Percentiles rank a stretch among this genome's conserved stretches.
Evolutionary conservation across 2,888 invertebrate species (phyloP).

Genomic region (Callyntrura sp.): DNA sequence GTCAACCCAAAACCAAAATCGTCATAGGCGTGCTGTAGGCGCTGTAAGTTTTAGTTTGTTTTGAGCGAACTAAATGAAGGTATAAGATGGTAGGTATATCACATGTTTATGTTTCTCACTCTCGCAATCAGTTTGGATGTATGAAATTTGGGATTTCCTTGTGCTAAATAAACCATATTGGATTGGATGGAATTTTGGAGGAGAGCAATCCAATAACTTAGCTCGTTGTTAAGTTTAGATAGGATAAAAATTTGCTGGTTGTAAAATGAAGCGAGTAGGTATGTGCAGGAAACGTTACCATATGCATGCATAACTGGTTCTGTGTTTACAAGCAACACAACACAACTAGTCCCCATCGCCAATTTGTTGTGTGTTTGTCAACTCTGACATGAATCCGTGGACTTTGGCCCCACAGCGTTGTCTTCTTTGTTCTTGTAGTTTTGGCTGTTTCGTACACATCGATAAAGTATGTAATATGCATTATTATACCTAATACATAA

Average conservation of each 20-base stretch:
- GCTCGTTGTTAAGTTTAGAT: no score
- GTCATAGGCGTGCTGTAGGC: no score
- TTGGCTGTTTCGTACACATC: no score
- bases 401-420: slow-evolving; percentile 23
- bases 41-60: no score
- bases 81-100: background rate
- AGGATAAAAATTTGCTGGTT: background rate
- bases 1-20: no score
- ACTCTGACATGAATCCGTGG: slow-evolving; percentile 12
- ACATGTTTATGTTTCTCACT: background rate
- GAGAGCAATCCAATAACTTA: no score
- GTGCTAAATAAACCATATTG: slow-evolving; percentile 11
- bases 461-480: no score
- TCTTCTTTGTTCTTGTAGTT: no score
- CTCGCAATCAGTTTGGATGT: no score
- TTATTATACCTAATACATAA: no score
- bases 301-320: background rate
- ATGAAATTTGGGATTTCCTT: slow-evolving; percentile 34
- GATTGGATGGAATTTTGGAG: background rate
- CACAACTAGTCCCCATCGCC: background rate
- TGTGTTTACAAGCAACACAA: background rate
- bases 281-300: background rate
- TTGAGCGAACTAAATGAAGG: background rate
- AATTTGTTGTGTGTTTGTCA: background rate
- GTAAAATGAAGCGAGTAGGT: background rate